A percentile compares a stretch with the other conserved stretches of the same genome.
phyloP scores from a whole-genome alignment of 2,797 vertebrate species.

The Etheostoma nigrum region DNA sequence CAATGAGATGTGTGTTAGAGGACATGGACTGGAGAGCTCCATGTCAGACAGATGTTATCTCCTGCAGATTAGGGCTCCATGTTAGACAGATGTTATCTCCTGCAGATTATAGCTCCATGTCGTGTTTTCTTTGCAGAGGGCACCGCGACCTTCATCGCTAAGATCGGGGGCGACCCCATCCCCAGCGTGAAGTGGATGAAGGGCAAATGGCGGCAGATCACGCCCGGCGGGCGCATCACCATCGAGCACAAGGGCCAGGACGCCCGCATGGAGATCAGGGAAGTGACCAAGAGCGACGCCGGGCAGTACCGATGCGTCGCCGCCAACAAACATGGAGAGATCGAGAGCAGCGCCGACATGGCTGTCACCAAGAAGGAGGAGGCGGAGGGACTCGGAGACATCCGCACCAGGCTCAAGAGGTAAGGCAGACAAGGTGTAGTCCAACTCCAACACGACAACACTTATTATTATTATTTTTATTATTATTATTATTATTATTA shows the following conservation, averaged over 20 bases:
- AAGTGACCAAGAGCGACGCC: constrained; percentile 93
- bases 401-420: constrained; percentile 95
- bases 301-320: constrained; percentile 95
- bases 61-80: too few relatives aligned
- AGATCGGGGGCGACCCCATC: constrained; percentile 97
- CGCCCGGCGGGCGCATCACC: constrained; percentile 91
- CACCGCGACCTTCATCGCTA: constrained; percentile 93
- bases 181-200: constrained; percentile 99
- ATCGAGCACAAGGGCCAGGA: constrained; percentile 94
- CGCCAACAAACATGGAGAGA: constrained; percentile 94
- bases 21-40: too few relatives aligned
- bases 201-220: constrained; percentile 98
- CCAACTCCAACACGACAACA: too few relatives aligned
- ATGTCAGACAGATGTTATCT: too few relatives aligned
- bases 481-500: too few relatives aligned
- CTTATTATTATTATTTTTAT: too few relatives aligned
- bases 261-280: constrained; percentile 92
- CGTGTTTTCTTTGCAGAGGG: constrained; percentile 73
- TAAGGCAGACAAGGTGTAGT: constrained; percentile 56
- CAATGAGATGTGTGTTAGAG: too few relatives aligned
- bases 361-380: constrained; percentile 92
- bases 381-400: constrained; percentile 83
- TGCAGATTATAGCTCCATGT: background rate
- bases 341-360: constrained; percentile 91
- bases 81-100: background rate